Conservation (phyloP, 2,797 vertebrate genomes). For the Peromyscus nudipes region DNA sequence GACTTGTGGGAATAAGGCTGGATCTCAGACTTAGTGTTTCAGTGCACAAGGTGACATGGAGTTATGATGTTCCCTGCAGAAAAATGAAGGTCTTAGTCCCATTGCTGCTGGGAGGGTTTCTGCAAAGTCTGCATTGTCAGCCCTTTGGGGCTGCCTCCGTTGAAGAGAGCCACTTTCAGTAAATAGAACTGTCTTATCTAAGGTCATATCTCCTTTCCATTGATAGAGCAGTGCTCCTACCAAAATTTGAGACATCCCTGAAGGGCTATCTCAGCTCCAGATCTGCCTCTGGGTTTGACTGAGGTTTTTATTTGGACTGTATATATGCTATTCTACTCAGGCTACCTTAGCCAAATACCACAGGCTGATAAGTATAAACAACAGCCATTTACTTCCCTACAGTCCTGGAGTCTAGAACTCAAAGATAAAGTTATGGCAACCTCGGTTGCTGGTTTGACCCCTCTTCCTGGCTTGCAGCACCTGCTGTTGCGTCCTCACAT, state of each 20-base stretch:
- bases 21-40: not conserved
- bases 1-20: not conserved
- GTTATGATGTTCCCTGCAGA: not conserved
- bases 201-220: not conserved
- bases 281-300: not conserved
- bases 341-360: not conserved
- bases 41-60: not conserved
- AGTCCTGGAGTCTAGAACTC: not conserved
- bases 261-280: not conserved
- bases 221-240: not conserved
- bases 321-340: not conserved
- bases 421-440: not conserved
- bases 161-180: not conserved
- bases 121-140: not conserved
- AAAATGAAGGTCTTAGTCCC: slow-evolving; percentile 3
- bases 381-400: not conserved
- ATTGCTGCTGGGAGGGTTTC: not conserved
- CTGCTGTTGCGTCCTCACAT: not conserved
- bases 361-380: not conserved
- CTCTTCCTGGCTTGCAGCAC: not conserved
- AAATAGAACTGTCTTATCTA: not conserved
- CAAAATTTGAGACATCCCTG: not conserved
- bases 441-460: not conserved
- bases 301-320: not conserved
- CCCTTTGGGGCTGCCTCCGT: not conserved